These are phyloP conservation scores for Argyrosomus regius DNA, from an alignment of 2,797 vertebrate genomes.

Conservation along the genomic window DNA sequence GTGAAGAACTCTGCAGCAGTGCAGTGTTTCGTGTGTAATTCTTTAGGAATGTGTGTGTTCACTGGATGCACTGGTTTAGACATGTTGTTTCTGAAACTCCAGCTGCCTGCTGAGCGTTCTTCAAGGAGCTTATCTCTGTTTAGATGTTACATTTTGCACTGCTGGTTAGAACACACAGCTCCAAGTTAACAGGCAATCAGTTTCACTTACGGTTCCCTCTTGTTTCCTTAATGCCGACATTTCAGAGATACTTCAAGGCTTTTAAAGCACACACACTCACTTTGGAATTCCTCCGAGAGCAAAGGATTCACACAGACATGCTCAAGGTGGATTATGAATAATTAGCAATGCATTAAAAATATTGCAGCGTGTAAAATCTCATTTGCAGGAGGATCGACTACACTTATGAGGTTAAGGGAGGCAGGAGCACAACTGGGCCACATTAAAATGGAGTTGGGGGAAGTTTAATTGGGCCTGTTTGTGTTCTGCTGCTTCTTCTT, in stretches of 20 bases:
- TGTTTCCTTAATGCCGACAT: slow-evolving; percentile 17
- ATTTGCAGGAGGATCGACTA: slow-evolving; percentile 34
- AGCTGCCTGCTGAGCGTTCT: neutral
- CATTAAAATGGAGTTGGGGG: slow-evolving; percentile 40
- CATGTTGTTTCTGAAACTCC: slow-evolving; percentile 29
- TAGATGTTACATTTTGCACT: neutral
- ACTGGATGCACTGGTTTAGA: slow-evolving; percentile 35
- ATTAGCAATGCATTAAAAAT: slow-evolving; percentile 44
- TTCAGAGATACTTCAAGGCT: neutral
- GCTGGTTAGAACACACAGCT: neutral
- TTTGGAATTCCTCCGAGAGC: neutral
- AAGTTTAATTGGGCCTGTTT: slow-evolving; percentile 57
- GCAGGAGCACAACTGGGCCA: slow-evolving; percentile 43
- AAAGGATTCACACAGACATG: slow-evolving; percentile 9
- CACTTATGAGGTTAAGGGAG: neutral
- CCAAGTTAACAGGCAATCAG: neutral
- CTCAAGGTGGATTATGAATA: slow-evolving; percentile 45
- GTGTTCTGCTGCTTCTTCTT: slow-evolving; percentile 45
- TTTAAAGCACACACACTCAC: neutral
- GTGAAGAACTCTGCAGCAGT: neutral
- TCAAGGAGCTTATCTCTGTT: neutral
- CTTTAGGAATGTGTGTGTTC: slow-evolving; percentile 36
- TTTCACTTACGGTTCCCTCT: neutral
- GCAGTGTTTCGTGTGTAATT: neutral
- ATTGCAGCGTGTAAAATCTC: slow-evolving; percentile 25